Conservation (phyloP, 2,888 invertebrate species). For the Drosophila picticornis region DNA sequence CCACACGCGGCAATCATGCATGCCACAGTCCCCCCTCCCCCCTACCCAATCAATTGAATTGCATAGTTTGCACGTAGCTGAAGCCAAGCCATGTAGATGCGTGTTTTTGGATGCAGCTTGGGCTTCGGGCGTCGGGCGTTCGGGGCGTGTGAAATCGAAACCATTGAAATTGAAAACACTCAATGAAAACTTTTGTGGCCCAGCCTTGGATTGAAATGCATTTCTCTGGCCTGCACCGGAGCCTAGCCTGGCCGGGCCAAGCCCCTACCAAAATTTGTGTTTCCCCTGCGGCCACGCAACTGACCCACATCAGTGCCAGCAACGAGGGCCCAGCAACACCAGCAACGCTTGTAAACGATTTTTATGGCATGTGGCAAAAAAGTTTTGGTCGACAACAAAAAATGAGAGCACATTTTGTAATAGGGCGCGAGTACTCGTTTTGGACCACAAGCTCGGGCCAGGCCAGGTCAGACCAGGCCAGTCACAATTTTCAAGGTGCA, state of each 20-base stretch:
- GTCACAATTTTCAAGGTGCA: conserved; percentile 67
- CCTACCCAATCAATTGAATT: conserved; percentile 21
- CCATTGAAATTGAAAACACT: conserved; percentile 73
- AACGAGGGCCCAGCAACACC: conserved; percentile 7
- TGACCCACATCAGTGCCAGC: conserved; percentile 67
- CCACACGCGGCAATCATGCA: conserved; percentile 13
- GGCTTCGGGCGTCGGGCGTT: conserved; percentile 38
- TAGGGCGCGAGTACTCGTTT: conserved; percentile 52
- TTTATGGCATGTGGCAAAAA: conserved; percentile 64
- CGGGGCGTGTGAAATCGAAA: conserved; percentile 75
- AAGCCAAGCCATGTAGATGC: conserved; percentile 33
- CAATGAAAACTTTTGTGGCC: conserved; percentile 70
- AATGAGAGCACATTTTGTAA: conserved; percentile 66
- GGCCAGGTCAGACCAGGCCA: conserved; percentile 9
- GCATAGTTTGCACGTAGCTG: conserved; percentile 33
- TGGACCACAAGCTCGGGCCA: conserved; percentile 48
- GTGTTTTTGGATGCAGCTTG: conserved; percentile 33
- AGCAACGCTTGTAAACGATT: conserved; percentile 54
- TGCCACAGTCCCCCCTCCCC: conserved; percentile 2
- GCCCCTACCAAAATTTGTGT: conserved; percentile 49
- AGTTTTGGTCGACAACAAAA: conserved; percentile 26
- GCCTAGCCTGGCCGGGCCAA: not conserved
- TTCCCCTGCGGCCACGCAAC: conserved; percentile 67
- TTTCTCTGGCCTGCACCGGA: conserved; percentile 52
- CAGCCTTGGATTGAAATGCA: conserved; percentile 74